phyloP scores from a whole-genome alignment of 2,113 vertebrate species.

The Antechinus stuartii region DNA sequence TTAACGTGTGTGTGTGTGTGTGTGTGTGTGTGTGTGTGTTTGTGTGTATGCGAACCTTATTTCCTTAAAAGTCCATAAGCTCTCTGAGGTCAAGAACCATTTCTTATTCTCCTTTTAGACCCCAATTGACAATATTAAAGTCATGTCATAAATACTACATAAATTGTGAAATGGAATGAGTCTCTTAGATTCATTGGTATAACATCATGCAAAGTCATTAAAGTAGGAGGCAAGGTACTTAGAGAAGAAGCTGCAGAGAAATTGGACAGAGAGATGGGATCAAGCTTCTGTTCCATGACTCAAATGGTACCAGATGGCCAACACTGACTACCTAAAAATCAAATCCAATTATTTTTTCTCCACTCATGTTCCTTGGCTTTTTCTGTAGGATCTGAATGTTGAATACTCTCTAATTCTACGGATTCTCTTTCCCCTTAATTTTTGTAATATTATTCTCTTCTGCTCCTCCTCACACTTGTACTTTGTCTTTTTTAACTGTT shows the following conservation, averaged over 20 bases:
- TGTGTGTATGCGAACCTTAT: too few species aligned
- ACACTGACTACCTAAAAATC: not conserved
- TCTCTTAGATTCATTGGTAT: not conserved
- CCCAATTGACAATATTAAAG: not conserved
- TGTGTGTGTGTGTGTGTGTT: too few species aligned
- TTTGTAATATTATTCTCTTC: not conserved
- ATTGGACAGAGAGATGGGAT: too few species aligned
- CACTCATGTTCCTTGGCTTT: not conserved
- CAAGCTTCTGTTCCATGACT: too few species aligned
- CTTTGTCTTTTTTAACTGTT: not conserved
- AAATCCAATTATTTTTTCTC: not conserved
- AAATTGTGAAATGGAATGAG: not conserved
- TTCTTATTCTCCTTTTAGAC: not conserved
- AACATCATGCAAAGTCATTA: not conserved
- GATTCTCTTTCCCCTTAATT: not conserved
- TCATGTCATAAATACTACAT: not conserved
- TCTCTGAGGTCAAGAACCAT: not conserved
- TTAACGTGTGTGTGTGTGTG: not conserved
- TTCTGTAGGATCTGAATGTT: not conserved
- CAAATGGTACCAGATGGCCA: not conserved
- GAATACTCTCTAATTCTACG: not conserved
- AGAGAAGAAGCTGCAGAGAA: not conserved
- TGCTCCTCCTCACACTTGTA: not conserved
- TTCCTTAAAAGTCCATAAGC: too few species aligned
- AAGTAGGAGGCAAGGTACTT: not conserved